Evolutionary conservation across 2,888 invertebrate species (phyloP).

Genomic region (Drosophila paracracens): DNA sequence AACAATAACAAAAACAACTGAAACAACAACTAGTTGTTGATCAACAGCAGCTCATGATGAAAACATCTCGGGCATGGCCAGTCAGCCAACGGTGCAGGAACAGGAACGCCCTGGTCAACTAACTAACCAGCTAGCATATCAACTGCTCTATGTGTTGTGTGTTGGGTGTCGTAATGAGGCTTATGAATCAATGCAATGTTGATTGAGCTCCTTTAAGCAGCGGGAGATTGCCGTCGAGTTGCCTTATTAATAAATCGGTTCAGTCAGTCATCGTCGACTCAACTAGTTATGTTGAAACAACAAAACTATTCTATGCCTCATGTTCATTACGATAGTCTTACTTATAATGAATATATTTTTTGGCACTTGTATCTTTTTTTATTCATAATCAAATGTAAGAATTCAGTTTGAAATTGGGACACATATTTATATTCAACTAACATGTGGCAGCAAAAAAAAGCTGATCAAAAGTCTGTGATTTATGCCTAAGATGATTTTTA

Average conservation of each 20-base stretch:
- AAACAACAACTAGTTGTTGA: slow-evolving; percentile 25
- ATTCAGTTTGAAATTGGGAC: neutral
- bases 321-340: neutral
- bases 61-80: slow-evolving; percentile 54
- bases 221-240: slow-evolving; percentile 5
- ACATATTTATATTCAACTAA: neutral
- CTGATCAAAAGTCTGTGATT: neutral
- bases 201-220: slow-evolving; percentile 59
- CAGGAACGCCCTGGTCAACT: slow-evolving; percentile 38
- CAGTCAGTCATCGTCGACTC: neutral
- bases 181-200: slow-evolving; percentile 77
- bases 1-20: slow-evolving; percentile 14
- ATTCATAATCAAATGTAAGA: neutral
- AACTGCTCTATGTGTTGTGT: slow-evolving; percentile 14
- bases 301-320: neutral
- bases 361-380: neutral
- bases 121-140: slow-evolving; percentile 21
- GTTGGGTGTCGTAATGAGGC: slow-evolving; percentile 72
- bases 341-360: neutral
- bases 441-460: neutral
- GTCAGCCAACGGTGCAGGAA: slow-evolving; percentile 37
- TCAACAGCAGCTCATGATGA: slow-evolving; percentile 41
- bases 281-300: neutral
- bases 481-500: neutral
- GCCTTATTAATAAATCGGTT: slow-evolving; percentile 45